These are phyloP conservation scores for Miltochrista miniata DNA, from an alignment of 2,888 invertebrate species.

Conservation along the genomic window DNA sequence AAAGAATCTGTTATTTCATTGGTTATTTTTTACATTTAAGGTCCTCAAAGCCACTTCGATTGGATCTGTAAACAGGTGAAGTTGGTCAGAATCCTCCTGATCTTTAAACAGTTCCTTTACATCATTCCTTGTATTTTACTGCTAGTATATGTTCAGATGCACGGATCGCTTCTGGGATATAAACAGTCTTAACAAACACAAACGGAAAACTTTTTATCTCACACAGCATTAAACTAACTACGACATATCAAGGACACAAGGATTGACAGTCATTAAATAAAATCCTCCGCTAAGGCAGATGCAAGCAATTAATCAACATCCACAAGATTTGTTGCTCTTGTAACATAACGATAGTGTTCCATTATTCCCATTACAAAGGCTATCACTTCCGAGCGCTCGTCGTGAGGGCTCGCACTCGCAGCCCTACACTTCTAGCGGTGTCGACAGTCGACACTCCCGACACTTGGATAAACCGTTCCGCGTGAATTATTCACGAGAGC, in stretches of 20 bases:
- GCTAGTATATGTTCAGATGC: too few species aligned
- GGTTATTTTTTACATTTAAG: too few species aligned
- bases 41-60: too few species aligned
- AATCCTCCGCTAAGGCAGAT: slow-evolving; percentile 21
- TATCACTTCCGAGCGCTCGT: slow-evolving; percentile 19
- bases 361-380: slow-evolving; percentile 32
- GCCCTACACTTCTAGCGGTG: slow-evolving; percentile 3
- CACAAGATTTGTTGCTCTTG: slow-evolving; percentile 31
- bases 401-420: slow-evolving; percentile 16
- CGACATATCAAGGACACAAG: background rate
- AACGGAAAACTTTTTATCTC: too few species aligned
- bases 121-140: too few species aligned
- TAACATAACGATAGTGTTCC: slow-evolving; percentile 26
- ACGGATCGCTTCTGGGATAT: background rate
- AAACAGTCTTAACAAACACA: too few species aligned
- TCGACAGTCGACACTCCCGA: slow-evolving; percentile 24
- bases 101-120: too few species aligned
- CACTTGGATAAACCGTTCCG: slow-evolving; percentile 36
- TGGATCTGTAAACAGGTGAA: too few species aligned
- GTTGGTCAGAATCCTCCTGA: too few species aligned
- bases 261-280: slow-evolving; percentile 16
- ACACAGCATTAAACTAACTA: background rate
- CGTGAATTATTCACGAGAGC: slow-evolving; percentile 49
- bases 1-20: too few species aligned
- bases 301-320: slow-evolving; percentile 30